These are phyloP conservation scores for Rotaria socialis DNA, from an alignment of 2,888 invertebrate genomes.

Conservation along the genomic window DNA sequence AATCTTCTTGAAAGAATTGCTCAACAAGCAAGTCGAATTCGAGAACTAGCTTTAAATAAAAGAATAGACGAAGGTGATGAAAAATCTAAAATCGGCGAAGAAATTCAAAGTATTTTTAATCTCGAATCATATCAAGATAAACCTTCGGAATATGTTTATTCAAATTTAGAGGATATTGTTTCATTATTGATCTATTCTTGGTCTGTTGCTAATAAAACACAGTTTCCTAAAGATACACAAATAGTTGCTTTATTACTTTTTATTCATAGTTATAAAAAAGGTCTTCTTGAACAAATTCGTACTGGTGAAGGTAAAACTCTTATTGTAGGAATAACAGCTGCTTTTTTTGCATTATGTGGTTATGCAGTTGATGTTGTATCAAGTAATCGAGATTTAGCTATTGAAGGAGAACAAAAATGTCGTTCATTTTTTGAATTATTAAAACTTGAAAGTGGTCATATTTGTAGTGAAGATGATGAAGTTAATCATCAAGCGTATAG, in stretches of 20 bases:
- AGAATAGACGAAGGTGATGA: neutral
- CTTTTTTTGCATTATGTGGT: neutral
- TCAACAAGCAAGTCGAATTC: neutral
- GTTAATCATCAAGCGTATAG: neutral
- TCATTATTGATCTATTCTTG: neutral
- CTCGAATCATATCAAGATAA: neutral
- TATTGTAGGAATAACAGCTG: neutral
- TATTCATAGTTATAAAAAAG: neutral
- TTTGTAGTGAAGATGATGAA: neutral
- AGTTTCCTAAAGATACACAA: slow-evolving; percentile 1
- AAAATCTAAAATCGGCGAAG: neutral
- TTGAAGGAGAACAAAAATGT: neutral
- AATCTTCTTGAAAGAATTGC: neutral
- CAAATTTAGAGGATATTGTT: neutral
- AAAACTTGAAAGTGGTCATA: slow-evolving; percentile 1
- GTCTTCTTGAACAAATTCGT: neutral
- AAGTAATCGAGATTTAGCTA: neutral
- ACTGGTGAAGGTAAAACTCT: neutral
- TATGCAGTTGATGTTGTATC: neutral
- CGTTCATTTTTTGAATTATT: neutral
- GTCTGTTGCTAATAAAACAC: neutral
- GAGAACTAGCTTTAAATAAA: neutral
- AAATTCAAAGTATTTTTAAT: neutral
- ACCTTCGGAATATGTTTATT: neutral
- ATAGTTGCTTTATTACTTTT: neutral